phyloP scores from a whole-genome alignment of 2,113 vertebrate genomes.

The Burhinus bistriatus region DNA sequence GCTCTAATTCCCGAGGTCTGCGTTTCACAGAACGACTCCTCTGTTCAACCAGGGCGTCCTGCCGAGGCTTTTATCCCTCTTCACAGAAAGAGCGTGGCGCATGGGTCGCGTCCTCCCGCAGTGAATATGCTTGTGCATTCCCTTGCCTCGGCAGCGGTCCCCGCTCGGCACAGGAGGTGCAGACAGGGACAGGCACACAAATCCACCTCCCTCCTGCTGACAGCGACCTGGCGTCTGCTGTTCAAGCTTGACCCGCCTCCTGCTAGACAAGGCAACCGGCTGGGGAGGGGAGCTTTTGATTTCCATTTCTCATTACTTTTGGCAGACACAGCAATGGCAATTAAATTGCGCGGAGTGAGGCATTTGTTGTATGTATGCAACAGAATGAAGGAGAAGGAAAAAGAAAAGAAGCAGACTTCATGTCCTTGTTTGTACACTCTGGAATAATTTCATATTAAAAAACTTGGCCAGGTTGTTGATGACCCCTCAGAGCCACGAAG shows the following conservation, averaged over 20 bases:
- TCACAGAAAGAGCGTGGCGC: background rate
- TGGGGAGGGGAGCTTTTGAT: background rate
- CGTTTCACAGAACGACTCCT: background rate
- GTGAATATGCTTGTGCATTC: background rate
- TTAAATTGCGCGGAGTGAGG: fast-evolving
- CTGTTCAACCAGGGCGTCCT: background rate
- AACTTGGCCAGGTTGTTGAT: background rate
- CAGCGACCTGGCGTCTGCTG: background rate
- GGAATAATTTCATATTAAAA: background rate
- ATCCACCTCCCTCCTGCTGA: background rate
- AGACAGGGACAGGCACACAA: background rate
- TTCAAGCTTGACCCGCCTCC: background rate
- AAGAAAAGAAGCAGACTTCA: background rate
- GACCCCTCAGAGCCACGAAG: background rate
- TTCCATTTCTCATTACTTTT: background rate
- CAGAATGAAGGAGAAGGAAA: background rate
- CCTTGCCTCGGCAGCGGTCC: background rate
- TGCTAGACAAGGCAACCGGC: background rate
- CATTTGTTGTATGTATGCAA: background rate
- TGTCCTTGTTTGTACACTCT: background rate
- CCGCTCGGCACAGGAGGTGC: background rate
- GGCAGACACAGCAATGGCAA: background rate
- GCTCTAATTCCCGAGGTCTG: background rate
- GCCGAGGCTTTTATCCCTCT: background rate
- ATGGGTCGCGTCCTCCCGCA: fast-evolving